Percentiles rank a stretch among this genome's conserved stretches.
These are phyloP conservation scores for Aspidiotus rigidus DNA, from an alignment of 2,888 invertebrate genomes.

Conservation along the genomic window DNA sequence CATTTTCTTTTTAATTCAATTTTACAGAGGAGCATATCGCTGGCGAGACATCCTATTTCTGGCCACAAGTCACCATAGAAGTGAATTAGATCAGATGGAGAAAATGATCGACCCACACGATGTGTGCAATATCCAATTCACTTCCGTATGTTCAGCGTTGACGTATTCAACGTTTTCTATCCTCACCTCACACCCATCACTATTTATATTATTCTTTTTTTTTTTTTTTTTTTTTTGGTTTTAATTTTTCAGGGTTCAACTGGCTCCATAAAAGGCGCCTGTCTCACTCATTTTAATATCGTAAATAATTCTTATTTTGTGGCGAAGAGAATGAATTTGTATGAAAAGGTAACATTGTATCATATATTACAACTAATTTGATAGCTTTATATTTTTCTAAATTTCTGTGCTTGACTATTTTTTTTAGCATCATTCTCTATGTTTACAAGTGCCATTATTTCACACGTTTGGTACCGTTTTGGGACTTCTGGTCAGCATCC, in stretches of 20 bases:
- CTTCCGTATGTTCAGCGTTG: slow-evolving; percentile 50
- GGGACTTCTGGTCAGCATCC: slow-evolving; percentile 51
- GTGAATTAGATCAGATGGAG: slow-evolving; percentile 27
- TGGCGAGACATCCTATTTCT: slow-evolving; percentile 33
- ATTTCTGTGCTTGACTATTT: neutral
- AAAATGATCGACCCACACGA: slow-evolving; percentile 53
- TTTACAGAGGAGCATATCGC: slow-evolving; percentile 35
- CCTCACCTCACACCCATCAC: no score
- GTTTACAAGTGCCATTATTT: slow-evolving; percentile 63
- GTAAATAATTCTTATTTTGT: slow-evolving; percentile 65
- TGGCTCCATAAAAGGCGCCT: slow-evolving; percentile 66
- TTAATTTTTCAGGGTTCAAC: slow-evolving; percentile 56
- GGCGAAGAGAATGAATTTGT: slow-evolving; percentile 44
- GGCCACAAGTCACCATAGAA: slow-evolving; percentile 24
- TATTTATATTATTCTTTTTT: neutral
- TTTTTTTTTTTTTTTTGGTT: neutral
- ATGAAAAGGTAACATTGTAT: slow-evolving; percentile 32
- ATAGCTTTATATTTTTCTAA: neutral
- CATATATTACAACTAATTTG: neutral
- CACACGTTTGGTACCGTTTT: slow-evolving; percentile 69
- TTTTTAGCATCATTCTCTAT: slow-evolving; percentile 40
- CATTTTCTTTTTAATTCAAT: neutral
- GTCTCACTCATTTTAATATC: slow-evolving; percentile 60
- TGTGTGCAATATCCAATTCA: slow-evolving; percentile 69
- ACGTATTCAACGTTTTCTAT: neutral